Base-by-base conservation (phyloP, 2,113 vertebrate genomes). In the Spheniscus mendiculus region DNA sequence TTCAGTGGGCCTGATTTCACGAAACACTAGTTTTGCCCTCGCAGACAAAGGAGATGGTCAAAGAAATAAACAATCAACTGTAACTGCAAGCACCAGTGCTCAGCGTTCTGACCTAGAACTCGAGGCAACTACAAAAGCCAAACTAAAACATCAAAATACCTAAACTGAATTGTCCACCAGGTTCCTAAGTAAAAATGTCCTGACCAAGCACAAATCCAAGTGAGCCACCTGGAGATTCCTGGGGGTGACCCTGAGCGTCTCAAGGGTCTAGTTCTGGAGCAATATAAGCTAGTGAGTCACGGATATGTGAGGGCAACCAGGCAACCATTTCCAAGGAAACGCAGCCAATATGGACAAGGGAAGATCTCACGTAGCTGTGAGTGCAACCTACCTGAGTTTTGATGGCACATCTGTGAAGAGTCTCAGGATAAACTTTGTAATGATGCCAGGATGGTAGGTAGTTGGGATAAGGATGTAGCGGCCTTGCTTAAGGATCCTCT, bases 391-490 rank as follows among this genome's bases (percentile, higher is more conserved):
- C 99, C 99, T 99, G 98, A 99, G 99, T 61, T 95, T 89, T 1
- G 99, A 98, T 16, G 98, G 98, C 88, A 98, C 97, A 26, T 99
- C 99, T 1, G 99, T 99, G 96, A 98, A 99, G 61, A 99, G 96
- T 42, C 99, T 98, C 58, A 99, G 94, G 97, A 99, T 98, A 79
- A 98, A 99, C 4, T 98, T 98, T 2, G 99, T 98, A 85, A 95
- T 88, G 1, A 96, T 95, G 5, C 96, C 96, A 3, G 99, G 98
- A 21, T 66, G 95, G 81, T 99, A 99, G 8, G 99, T 99, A 71
- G 99, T 99, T 26, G 99, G 99, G 49, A 99, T 96, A 83, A 99
- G 98, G 91, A 99, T 6, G 10, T 99, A 99, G 91, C 98, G 99
- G 50, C 99, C 99, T 82, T 96, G 97, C 61, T 96, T 97, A 49